Percentiles rank a stretch among this genome's conserved stretches.
These are phyloP conservation scores for Drosophila orosa DNA, from an alignment of 1,140 invertebrate species.

Conservation along the genomic window DNA sequence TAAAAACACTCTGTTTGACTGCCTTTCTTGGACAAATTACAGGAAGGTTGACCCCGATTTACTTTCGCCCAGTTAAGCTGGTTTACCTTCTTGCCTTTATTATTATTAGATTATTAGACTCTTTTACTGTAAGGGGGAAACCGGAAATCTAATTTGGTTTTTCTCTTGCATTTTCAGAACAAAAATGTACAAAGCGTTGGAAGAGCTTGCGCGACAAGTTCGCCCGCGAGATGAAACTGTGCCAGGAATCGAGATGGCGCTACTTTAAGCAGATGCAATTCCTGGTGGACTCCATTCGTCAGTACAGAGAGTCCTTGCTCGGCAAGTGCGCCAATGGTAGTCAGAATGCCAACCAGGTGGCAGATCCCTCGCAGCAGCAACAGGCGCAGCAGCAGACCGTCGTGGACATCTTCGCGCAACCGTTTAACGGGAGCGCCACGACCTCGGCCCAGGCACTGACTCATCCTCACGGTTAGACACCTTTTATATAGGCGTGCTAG, in stretches of 20 bases:
- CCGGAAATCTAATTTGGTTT: not conserved
- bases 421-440: conserved; percentile 76
- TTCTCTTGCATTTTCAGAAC: conserved; percentile 53
- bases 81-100: too few relatives aligned
- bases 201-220: conserved; percentile 82
- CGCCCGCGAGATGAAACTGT: conserved; percentile 80
- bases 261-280: conserved; percentile 83
- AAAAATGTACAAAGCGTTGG: conserved; percentile 83
- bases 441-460: conserved; percentile 76
- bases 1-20: too few relatives aligned
- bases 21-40: too few relatives aligned
- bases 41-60: too few relatives aligned
- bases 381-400: conserved; percentile 77
- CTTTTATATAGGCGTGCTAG: too few relatives aligned
- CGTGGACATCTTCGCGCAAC: conserved; percentile 78
- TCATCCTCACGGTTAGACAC: conserved; percentile 74
- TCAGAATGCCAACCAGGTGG: conserved; percentile 72
- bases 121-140: too few relatives aligned
- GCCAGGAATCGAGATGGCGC: conserved; percentile 81
- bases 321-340: conserved; percentile 74
- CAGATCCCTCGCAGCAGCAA: conserved; percentile 77
- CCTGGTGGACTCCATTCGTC: conserved; percentile 77
- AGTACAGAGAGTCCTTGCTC: conserved; percentile 77
- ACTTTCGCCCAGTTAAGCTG: too few relatives aligned
- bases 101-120: too few relatives aligned